Base-by-base conservation (phyloP, 2,888 invertebrate species). In the Bombylius discolor region DNA sequence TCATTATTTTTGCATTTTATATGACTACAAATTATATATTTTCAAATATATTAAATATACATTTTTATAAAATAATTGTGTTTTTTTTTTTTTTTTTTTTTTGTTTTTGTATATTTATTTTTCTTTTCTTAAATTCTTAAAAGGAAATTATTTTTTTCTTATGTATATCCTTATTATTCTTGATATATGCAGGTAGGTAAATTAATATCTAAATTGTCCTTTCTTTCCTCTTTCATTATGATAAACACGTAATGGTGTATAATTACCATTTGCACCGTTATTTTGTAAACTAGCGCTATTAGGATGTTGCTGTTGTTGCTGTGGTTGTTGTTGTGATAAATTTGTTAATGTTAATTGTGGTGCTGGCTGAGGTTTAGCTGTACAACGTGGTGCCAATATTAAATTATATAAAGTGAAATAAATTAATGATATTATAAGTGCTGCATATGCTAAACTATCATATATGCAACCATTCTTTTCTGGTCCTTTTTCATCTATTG, bases 201-300 rank as follows among this genome's bases (percentile, higher is more conserved):
- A 23, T 79, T 79, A 89, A 73, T 88, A 89, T 70, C 87, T 82
- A 77, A 88, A 89, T 69, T 88, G 87, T 59, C 87, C 87, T 73
- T 88, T 88, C 68, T 83, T 81, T 60, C 86, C 87, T 66, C 85
- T 79, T 66, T 86, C 85, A 67, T 89, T 88, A 72, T 89, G 88
- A 67, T 89, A 89, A 12, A 89, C 87, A 64, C 87, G 77, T 68
- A 89, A 78, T 2, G 88, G 88, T 14, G 88, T 85, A 68, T 89
- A 89, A 60, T 80, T 83, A 53, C 87, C 86, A 65, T 84, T 85
- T 4, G 67, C 36, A 23, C 59, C 59, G 50, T 57, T 56, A 6
- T 48, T 53, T 14, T 49, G 45, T 14, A 54, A 14, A 7, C 50
- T 46, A 5, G 14, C 45, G n/a, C 5, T 14, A 14, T 6, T 14